phyloP scores from a whole-genome alignment of 2,888 invertebrate genomes.

The Rotaria socialis region DNA sequence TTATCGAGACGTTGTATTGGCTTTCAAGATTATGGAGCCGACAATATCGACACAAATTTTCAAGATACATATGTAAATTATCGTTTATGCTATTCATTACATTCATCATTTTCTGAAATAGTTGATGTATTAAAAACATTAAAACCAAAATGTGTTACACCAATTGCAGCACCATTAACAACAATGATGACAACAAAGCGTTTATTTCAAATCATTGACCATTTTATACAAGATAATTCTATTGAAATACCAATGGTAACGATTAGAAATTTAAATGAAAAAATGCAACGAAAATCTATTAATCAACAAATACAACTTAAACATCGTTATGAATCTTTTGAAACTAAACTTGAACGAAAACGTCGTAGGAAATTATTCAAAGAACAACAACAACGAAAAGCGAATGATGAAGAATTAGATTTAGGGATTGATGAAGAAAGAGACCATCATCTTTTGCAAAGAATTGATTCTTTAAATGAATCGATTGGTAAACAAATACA shows the following conservation, averaged over 20 bases:
- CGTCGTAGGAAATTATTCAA: neutral
- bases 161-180: conserved; percentile 40
- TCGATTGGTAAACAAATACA: neutral
- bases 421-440: neutral
- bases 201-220: neutral
- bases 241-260: neutral
- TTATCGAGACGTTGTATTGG: conserved; percentile 47
- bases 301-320: neutral
- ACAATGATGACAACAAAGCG: neutral
- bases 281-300: neutral
- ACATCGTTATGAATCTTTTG: conserved; percentile 32
- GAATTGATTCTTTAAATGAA: neutral
- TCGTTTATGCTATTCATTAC: conserved; percentile 67
- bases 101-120: conserved; percentile 71
- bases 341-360: neutral
- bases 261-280: neutral
- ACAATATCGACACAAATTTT: conserved; percentile 47
- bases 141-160: conserved; percentile 63
- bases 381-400: conserved; percentile 15
- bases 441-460: neutral
- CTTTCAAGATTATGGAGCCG: conserved; percentile 47
- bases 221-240: neutral
- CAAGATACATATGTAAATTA: conserved; percentile 43
- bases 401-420: conserved; percentile 21
- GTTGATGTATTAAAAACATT: conserved; percentile 68